Base-by-base conservation (phyloP, 2,113 vertebrate species). In the Theropithecus gelada region DNA sequence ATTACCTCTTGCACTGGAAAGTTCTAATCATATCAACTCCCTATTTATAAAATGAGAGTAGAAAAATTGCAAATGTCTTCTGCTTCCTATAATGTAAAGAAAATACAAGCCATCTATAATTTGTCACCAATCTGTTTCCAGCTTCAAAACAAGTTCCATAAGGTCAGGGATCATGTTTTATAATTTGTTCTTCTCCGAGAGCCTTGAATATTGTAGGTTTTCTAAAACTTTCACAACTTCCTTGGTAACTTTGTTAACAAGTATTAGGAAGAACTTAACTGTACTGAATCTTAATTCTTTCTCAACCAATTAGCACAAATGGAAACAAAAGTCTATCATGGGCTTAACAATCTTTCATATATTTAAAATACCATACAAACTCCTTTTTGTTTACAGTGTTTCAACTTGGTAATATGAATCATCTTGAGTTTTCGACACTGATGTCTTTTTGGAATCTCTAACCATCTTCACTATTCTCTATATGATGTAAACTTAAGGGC, bases 311-410 rank as follows among this genome's bases (percentile, higher is more conserved):
- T 70, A 82, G 57, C 55, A 83, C 55, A 93, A 92, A 61, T 70
- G 30, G 68, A 97, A 88, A 66, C 23, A 85, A 81, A 57, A 14
- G 4, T 16, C n/a, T 5, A 68, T 22, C 1, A 20, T 8, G 40
- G 81, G 61, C 30, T 25, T 2, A 64, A 30, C 1, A 30, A 68
- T 40, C 48, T 80, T 86, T 73, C 75, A 72, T 32, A 79, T 35
- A 52, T 92, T 97, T 75, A 64, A 96, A 93, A 50, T 66, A 59
- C 8, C 40, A 83, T 78, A 64, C 38, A 72, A 79, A 96, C 22
- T 84, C 66, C 68, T 93, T 38, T 81, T 43, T 57, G 25, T 70
- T 89, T 84, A 88, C 4, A 82, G 45, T 52, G 89, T 85, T 72
- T 64, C 7, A 86, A 76, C 43, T 52, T 59, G n/a, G 12, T 75